A percentile compares a stretch with the other conserved stretches of the same genome.
Evolutionary conservation across 2,888 invertebrate genomes (phyloP).

Genomic region (Ennomos erosarius): DNA sequence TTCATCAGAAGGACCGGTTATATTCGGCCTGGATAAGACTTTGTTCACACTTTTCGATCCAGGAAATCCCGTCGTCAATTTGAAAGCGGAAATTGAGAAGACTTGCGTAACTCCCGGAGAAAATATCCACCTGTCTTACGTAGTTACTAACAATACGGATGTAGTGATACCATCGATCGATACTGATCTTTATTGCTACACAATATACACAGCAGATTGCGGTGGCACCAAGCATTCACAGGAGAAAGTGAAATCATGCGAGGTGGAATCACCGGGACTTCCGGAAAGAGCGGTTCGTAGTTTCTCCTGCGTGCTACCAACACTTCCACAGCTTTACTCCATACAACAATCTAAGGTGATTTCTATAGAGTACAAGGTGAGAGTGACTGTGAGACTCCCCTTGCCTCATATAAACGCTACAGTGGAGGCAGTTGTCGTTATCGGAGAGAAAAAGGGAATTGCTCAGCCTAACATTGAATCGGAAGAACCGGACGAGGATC

Average conservation of each 20-base stretch:
- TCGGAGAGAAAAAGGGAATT: slow-evolving; percentile 26
- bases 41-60: slow-evolving; percentile 26
- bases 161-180: slow-evolving; percentile 18
- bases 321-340: slow-evolving; percentile 28
- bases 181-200: slow-evolving; percentile 23
- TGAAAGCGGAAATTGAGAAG: slow-evolving; percentile 29
- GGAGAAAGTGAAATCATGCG: slow-evolving; percentile 15
- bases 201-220: slow-evolving; percentile 24
- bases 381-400: slow-evolving; percentile 28
- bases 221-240: slow-evolving; percentile 1
- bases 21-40: slow-evolving; percentile 33
- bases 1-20: slow-evolving; percentile 22
- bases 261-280: neutral
- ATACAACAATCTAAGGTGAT: slow-evolving; percentile 26
- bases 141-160: slow-evolving; percentile 29
- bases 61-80: slow-evolving; percentile 15
- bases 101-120: slow-evolving; percentile 31
- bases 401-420: slow-evolving; percentile 25
- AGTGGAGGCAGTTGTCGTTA: slow-evolving; percentile 27
- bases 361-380: slow-evolving; percentile 23
- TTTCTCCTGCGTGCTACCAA: slow-evolving; percentile 15
- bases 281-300: neutral
- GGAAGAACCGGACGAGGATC: slow-evolving; percentile 15
- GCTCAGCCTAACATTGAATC: slow-evolving; percentile 3
- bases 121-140: slow-evolving; percentile 16